Conservation (phyloP, 2,797 vertebrate genomes). For the Enteromius fasciolatus region DNA sequence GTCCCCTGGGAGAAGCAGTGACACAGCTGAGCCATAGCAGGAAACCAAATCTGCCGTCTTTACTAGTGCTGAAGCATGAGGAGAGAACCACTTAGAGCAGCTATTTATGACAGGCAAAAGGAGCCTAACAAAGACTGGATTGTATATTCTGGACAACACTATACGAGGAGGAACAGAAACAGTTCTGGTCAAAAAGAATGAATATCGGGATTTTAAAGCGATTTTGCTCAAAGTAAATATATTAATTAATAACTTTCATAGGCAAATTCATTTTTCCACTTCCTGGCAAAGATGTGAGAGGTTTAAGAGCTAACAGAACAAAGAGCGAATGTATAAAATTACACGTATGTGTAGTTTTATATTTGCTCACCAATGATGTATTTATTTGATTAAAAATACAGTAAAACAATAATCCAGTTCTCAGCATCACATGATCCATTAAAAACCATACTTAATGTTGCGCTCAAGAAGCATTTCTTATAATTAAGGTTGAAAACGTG, state of each 20-base stretch:
- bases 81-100: constrained; percentile 30
- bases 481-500: neutral
- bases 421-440: neutral
- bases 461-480: neutral
- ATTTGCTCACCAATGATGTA: neutral
- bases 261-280: neutral
- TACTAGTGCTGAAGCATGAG: constrained; percentile 37
- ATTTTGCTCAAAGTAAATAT: neutral
- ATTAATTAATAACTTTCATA: neutral
- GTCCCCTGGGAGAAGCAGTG: constrained; percentile 54
- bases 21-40: constrained; percentile 40
- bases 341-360: too few species aligned
- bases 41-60: constrained; percentile 43
- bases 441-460: neutral
- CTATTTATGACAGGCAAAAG: constrained; percentile 19
- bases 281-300: neutral
- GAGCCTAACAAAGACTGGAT: neutral
- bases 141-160: constrained; percentile 16
- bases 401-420: neutral
- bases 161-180: neutral
- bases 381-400: constrained; percentile 11
- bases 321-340: neutral
- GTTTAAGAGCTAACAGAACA: neutral
- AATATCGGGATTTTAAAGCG: neutral
- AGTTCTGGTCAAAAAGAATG: neutral